phyloP scores from a whole-genome alignment of 2,888 invertebrate species.

The Odontomyia ornata region DNA sequence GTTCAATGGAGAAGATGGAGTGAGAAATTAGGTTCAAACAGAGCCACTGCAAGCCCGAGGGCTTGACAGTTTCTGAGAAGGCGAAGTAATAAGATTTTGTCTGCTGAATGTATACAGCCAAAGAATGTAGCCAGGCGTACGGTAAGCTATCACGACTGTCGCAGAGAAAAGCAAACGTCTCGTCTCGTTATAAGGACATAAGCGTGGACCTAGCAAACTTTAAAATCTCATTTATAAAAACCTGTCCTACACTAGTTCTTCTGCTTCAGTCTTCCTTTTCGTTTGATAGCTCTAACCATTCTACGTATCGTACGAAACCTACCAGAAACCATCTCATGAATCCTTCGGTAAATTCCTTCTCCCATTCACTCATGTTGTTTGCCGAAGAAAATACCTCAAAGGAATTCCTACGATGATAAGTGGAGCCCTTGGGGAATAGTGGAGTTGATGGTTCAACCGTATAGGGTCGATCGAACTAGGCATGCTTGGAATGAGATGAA shows the following conservation, averaged over 20 bases:
- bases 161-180: too few relatives aligned
- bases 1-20: not conserved
- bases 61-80: not conserved
- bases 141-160: too few relatives aligned
- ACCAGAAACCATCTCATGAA: not conserved
- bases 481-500: not conserved
- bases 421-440: too few relatives aligned
- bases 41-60: not conserved
- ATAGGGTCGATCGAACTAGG: not conserved
- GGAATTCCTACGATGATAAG: too few relatives aligned
- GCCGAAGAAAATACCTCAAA: not conserved
- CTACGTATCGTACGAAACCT: not conserved
- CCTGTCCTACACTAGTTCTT: not conserved
- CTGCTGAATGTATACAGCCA: too few relatives aligned
- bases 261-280: not conserved
- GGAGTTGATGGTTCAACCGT: too few relatives aligned
- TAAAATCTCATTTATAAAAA: not conserved
- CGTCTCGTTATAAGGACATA: too few relatives aligned
- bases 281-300: constrained; percentile 24
- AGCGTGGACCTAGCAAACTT: not conserved
- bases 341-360: not conserved
- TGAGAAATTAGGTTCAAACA: not conserved
- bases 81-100: too few relatives aligned
- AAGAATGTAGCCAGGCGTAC: too few relatives aligned
- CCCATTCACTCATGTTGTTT: not conserved